Evolutionary conservation across 2,113 vertebrate genomes (phyloP).

Genomic region (Chamaea fasciata): DNA sequence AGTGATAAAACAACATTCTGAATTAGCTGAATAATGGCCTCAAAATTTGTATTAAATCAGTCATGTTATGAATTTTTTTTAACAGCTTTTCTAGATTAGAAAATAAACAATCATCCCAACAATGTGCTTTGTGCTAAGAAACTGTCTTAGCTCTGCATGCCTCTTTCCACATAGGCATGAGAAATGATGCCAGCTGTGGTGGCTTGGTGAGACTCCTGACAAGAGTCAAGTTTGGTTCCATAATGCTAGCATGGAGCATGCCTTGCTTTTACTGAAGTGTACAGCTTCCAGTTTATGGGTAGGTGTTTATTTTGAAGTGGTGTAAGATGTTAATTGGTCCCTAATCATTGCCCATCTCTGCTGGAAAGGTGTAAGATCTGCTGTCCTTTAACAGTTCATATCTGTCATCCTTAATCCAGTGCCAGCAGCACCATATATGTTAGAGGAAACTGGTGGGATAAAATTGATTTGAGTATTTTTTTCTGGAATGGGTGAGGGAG

Average conservation of each 20-base stretch:
- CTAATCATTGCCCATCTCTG: not conserved
- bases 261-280: not conserved
- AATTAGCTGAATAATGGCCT: not conserved
- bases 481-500: not conserved
- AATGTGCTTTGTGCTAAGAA: not conserved
- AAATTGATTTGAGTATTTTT: not conserved
- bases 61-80: not conserved
- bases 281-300: not conserved
- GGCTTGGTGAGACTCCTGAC: not conserved
- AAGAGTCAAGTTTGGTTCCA: not conserved
- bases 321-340: not conserved
- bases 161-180: not conserved
- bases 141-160: not conserved
- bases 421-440: not conserved
- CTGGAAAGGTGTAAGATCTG: not conserved
- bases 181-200: not conserved
- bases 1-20: not conserved
- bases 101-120: not conserved
- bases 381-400: not conserved
- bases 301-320: not conserved
- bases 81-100: not conserved
- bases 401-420: not conserved
- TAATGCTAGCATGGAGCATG: not conserved
- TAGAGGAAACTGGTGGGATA: not conserved
- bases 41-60: not conserved